These are phyloP conservation scores for Spheniscus mendiculus DNA, from an alignment of 2,113 vertebrate species.

Conservation along the genomic window DNA sequence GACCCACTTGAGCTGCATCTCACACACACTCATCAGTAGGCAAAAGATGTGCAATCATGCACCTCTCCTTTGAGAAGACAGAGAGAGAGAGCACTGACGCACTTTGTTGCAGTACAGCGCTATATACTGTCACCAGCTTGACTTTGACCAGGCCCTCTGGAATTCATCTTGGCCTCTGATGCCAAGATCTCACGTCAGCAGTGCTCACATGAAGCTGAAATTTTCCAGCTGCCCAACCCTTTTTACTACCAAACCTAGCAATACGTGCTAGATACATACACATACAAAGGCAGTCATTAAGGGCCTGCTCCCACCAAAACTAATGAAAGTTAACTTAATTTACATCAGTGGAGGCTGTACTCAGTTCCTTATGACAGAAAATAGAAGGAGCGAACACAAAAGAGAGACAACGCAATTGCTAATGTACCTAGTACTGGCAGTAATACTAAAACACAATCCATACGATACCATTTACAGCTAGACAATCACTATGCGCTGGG, in stretches of 20 bases:
- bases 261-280: background rate
- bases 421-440: background rate
- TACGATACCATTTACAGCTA: background rate
- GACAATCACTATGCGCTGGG: background rate
- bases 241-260: background rate
- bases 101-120: background rate
- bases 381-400: background rate
- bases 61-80: background rate
- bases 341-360: background rate
- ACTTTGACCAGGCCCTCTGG: background rate
- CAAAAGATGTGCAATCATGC: background rate
- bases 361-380: background rate
- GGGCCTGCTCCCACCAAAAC: background rate
- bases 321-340: background rate
- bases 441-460: background rate
- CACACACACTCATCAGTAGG: too few species aligned
- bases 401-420: background rate
- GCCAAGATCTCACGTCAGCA: background rate
- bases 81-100: fast-evolving
- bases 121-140: background rate
- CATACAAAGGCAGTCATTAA: background rate
- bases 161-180: background rate
- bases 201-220: background rate
- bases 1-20: background rate
- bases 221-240: background rate